These are phyloP conservation scores for Catocala nupta DNA, from an alignment of 2,888 invertebrate genomes.

Conservation along the genomic window DNA sequence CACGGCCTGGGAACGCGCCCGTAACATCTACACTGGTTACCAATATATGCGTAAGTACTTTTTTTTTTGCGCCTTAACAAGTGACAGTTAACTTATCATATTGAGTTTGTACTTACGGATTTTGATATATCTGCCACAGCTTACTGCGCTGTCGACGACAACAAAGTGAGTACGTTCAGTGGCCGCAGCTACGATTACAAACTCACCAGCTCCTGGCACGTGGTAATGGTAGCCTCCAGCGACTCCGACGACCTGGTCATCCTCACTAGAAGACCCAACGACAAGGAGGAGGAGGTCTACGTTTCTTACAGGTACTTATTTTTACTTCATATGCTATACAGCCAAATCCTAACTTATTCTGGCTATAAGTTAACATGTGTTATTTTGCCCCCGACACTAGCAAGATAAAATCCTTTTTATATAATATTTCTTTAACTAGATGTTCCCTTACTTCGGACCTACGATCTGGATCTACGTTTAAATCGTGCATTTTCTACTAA, in stretches of 20 bases:
- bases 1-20: slow-evolving; percentile 55
- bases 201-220: slow-evolving; percentile 87
- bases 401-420: no score
- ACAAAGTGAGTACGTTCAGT: slow-evolving; percentile 89
- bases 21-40: slow-evolving; percentile 68
- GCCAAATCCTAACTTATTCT: no score
- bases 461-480: no score
- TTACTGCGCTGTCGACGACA: slow-evolving; percentile 88
- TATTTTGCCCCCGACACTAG: no score
- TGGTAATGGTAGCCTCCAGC: slow-evolving; percentile 82
- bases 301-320: slow-evolving; percentile 77
- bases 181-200: slow-evolving; percentile 87
- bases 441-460: no score
- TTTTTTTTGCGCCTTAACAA: no score
- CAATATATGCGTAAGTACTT: slow-evolving; percentile 88
- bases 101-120: neutral
- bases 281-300: slow-evolving; percentile 72
- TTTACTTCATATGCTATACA: neutral
- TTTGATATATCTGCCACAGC: slow-evolving; percentile 67
- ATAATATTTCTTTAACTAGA: no score
- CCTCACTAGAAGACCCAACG: slow-evolving; percentile 68
- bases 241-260: slow-evolving; percentile 70
- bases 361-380: no score
- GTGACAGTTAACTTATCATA: no score
- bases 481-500: no score